Base-by-base conservation (phyloP, 2,113 vertebrate species). In the Cyprichromis sp. region DNA sequence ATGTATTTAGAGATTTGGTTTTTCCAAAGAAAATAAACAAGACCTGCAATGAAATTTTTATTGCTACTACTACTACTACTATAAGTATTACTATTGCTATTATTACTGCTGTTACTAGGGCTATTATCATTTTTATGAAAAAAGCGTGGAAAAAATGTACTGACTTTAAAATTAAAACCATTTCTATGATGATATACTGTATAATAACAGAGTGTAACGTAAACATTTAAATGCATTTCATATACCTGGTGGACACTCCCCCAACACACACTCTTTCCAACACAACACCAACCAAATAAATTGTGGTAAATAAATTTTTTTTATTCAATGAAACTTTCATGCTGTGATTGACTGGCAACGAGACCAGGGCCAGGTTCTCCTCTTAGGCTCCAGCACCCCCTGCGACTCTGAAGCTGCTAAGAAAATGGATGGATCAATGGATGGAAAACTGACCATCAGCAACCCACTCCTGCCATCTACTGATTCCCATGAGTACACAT, bases 391-490 rank as follows among this genome's bases (percentile, higher is more conserved):
- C 68, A 45, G 14, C 40, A 45, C 21, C 68, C 68, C 14, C 13
- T 31, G 71, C 1, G 1, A 50, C 24, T 29, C 42, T 76, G 14
- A 76, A 76, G 42, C 42, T 47, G 7, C 34, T 57, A 59, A 59
- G 10, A 79, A 40, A 50, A 76, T 76, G 42, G 24, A 50, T 19
- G 24, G 71, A 31, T 76, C 40, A 31, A 78, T 78, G 26, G 45
- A n/a, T 80, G 5, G 83, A 66, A 24, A 82, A 14, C 29, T 63
- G 50, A 83, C n/a, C 57, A 80, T 19, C 26, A 78, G 12, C 40
- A 86, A 86, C 88, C 83, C 81, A 81, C 59, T 89, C 86, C 91
- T 93, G 92, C 91, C 93, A 90, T 91, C 93, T 94, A 83, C 81
- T 93, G 93, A 91, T 85, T 76, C 42, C 71, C 17, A 31, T 31